Base-by-base conservation (phyloP, 2,797 vertebrate species). In the Parambassis ranga region DNA sequence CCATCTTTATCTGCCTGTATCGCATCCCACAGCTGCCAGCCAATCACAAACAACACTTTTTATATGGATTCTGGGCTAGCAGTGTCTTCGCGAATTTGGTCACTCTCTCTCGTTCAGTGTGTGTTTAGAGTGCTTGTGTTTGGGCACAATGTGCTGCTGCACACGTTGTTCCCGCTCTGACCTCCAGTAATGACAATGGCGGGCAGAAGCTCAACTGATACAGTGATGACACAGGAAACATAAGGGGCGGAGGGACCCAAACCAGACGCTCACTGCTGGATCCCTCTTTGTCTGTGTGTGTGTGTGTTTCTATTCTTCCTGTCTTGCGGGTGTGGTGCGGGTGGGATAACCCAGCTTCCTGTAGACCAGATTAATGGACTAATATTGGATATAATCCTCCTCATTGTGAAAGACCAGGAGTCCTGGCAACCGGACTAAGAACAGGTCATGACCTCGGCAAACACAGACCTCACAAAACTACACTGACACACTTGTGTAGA, bases 321-420 rank as follows among this genome's bases (percentile, higher is more conserved):
- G 81, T 47, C 22, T 23, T 30, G 38, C 7, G 42, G 62, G 77
- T 74, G 71, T 43, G 35, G 42, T 71, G 57, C 10, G 44, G 60
- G 31, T 61, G 65, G 71, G 60, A 77, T 76, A 82, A 78, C 10
- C 27, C 71, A 16, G 62, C 69, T 85, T 86, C 85, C 85, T 83
- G 80, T 49, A 42, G 52, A 42, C 39, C 65, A 87, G 86, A 90
- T 91, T 90, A 91, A 88, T 81, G 80, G 48, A 37, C 70, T 90
- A 89, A 89, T 83, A 80, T 65, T 82, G 84, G 81, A 81, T 62
- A 77, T 88, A 88, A 91, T 90, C 87, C 79, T 69, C 31, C 68
- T n/a, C 65, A 82, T 80, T 87, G 89, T 87, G 81, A 83, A 77
- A 69, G 39, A 58, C 38, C 57, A 53, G 36, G 23, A 47, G 55